Base-by-base conservation (phyloP, 2,888 invertebrate species). In the Cynaeus angustus region DNA sequence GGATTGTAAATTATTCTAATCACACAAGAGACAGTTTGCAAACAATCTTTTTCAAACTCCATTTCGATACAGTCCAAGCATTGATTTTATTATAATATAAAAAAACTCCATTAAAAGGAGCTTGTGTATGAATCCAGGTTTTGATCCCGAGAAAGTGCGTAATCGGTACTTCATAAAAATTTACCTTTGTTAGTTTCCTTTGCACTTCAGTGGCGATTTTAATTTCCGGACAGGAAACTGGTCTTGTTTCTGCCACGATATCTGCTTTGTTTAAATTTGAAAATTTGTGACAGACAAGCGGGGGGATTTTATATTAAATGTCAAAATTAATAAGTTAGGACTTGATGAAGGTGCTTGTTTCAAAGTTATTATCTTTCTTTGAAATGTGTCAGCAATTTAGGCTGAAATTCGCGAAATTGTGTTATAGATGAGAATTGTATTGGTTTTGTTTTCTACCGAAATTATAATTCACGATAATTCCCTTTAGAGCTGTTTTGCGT, bases 21-120 rank as follows among this genome's bases (percentile, higher is more conserved):
- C 58, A 58, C 58, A 58, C 43, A 12, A 16, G 41, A 56, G 58
- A 58, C 58, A 58, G 58, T 58, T 58, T 58, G 58, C 58, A 58
- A 58, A 58, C 58, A 58, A 58, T 58, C 58, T 58, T 58, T 58
- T 38, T 10, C 53, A 38, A 12, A 12, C 28, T 41, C 56, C 21
- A 10, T 41, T 56, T 30, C 41, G 58, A 58, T 58, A 58, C 43
- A 37, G 16, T 38, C 37, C 12, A 37, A 53, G 28, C 9, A 14
- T 12, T 30, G 21, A 21, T 16, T 48, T 21, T 53, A 37, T 33
- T 53, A 53, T 33, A 53, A 21, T 21, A 21, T 21, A 21, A 21
- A 21, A 21, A 3, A 21, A 21, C 1, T 21, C 21, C 2, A 21
- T n/a, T n/a, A n/a, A n/a, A n/a, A n/a, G n/a, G n/a, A n/a, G n/a